Percentiles rank a stretch among this genome's conserved stretches.
phyloP scores from a whole-genome alignment of 2,797 vertebrate species.

The Myripristis murdjan region DNA sequence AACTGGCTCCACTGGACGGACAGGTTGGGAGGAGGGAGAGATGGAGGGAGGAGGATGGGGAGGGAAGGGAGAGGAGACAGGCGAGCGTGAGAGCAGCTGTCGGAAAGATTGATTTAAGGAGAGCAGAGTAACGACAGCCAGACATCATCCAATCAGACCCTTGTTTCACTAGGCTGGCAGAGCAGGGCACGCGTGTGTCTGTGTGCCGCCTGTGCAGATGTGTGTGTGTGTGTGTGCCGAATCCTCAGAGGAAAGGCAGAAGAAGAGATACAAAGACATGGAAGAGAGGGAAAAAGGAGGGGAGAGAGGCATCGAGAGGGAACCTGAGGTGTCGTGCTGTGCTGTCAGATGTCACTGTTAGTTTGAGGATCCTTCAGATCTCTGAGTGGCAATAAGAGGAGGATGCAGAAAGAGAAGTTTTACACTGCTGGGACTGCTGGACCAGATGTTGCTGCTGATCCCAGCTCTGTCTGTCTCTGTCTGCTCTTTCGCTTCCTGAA shows the following conservation, averaged over 20 bases:
- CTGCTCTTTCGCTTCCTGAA: too few species aligned
- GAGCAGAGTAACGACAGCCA: constrained; percentile 63
- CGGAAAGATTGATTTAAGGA: constrained; percentile 71
- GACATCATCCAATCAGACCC: constrained; percentile 69
- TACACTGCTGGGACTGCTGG: neutral
- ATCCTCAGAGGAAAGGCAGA: constrained; percentile 37
- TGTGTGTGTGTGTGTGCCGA: constrained; percentile 39
- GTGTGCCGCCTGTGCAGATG: constrained; percentile 7
- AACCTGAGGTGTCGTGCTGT: constrained; percentile 33
- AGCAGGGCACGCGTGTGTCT: constrained; percentile 26
- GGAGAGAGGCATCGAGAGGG: constrained; percentile 38
- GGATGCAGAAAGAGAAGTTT: constrained; percentile 9
- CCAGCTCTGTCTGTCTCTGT: too few species aligned
- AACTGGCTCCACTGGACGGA: constrained; percentile 69
- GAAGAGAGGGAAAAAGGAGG: constrained; percentile 25
- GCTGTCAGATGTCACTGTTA: constrained; percentile 51
- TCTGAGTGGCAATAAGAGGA: constrained; percentile 16
- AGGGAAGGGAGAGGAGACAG: constrained; percentile 29
- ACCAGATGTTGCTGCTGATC: neutral
- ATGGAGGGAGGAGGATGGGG: constrained; percentile 16
- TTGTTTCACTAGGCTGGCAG: constrained; percentile 58
- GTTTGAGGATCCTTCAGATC: constrained; percentile 38
- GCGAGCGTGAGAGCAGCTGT: constrained; percentile 39
- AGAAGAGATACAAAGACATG: constrained; percentile 30
- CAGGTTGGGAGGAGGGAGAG: constrained; percentile 39